Base-by-base conservation (phyloP, 2,888 invertebrate genomes). In the Sthenelais limicola region DNA sequence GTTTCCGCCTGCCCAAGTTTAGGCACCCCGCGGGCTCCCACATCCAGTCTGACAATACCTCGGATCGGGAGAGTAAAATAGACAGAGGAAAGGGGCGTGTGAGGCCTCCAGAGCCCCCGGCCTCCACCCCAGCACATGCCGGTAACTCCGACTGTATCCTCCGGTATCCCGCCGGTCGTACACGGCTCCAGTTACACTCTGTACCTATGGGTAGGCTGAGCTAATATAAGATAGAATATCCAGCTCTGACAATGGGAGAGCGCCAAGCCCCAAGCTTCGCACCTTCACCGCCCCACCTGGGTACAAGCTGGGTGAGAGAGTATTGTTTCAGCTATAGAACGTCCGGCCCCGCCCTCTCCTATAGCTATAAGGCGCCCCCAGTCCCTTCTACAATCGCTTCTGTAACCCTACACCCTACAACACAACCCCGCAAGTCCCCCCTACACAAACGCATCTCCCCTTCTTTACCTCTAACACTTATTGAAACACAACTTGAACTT, bases 161-260 rank as follows among this genome's bases (percentile, higher is more conserved):
- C 24, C 62, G 24, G n/a, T 24, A 21, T 21, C 62, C 62, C 38
- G 62, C 62, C 62, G 62, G 62, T 43, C 24, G 5, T 62, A 43
- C 5, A 1, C 38, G 32, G 28, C 35, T 62, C 62, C 24, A 24
- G 62, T 62, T 62, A 38, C 62, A 7, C 28, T 9, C n/a, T 3
- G 12, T 43, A 38, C n/a, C 35, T 62, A 33, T 35, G 21, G 24
- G 38, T 5, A 12, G n/a, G 38, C 62, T 26, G 3, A 38, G 9
- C 62, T 38, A 62, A 62, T 62, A 43, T 26, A 38, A 43, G 35
- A 62, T 62, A 38, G 38, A 28, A 24, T 38, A 35, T 1, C n/a
- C n/a, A n/a, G n/a, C n/a, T n/a, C n/a, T n/a, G n/a, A n/a, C n/a
- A n/a, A n/a, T n/a, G n/a, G n/a, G n/a, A n/a, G n/a, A n/a, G n/a